A percentile compares a stretch with the other conserved stretches of the same genome.
Evolutionary conservation across 1,140 invertebrate genomes (phyloP).

Genomic region (Drosophila lini): DNA sequence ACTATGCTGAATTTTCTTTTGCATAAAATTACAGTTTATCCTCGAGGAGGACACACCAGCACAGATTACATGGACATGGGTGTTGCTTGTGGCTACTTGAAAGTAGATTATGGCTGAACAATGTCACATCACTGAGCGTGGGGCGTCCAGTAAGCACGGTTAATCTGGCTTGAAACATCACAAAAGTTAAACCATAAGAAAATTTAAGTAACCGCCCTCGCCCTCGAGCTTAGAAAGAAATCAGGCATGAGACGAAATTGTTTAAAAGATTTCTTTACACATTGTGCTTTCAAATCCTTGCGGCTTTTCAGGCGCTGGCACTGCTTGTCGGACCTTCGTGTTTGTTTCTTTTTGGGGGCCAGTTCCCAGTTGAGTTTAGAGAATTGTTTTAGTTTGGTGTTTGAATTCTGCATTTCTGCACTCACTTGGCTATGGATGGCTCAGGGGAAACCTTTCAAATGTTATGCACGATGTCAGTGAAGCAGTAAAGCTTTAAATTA

Average conservation of each 20-base stretch:
- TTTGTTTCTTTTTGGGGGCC: slow-evolving; percentile 22
- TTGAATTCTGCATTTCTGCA: slow-evolving; percentile 55
- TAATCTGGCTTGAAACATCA: slow-evolving; percentile 71
- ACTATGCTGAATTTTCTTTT: slow-evolving; percentile 65
- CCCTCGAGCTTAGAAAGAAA: slow-evolving; percentile 35
- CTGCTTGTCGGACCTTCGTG: slow-evolving; percentile 7
- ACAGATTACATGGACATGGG: slow-evolving; percentile 68
- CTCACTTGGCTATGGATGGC: slow-evolving; percentile 4
- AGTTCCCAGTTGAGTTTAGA: slow-evolving; percentile 40
- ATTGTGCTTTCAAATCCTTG: slow-evolving; percentile 56
- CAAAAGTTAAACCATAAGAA: slow-evolving; percentile 72
- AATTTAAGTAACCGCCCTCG: slow-evolving; percentile 59
- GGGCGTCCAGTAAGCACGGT: slow-evolving; percentile 36
- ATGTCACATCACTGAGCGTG: slow-evolving; percentile 58
- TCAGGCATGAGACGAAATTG: slow-evolving; percentile 64
- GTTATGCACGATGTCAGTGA: background rate
- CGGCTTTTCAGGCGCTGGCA: slow-evolving; percentile 35
- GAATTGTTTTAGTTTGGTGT: slow-evolving; percentile 72
- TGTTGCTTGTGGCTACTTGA: slow-evolving; percentile 77
- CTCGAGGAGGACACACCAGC: slow-evolving; percentile 35
- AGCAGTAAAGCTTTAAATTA: background rate
- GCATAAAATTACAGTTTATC: slow-evolving; percentile 80
- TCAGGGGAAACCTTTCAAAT: background rate
- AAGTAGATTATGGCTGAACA: slow-evolving; percentile 72
- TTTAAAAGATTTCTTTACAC: slow-evolving; percentile 71